Conservation (phyloP, 2,113 vertebrate species). For the Chaenogobius annularis region DNA sequence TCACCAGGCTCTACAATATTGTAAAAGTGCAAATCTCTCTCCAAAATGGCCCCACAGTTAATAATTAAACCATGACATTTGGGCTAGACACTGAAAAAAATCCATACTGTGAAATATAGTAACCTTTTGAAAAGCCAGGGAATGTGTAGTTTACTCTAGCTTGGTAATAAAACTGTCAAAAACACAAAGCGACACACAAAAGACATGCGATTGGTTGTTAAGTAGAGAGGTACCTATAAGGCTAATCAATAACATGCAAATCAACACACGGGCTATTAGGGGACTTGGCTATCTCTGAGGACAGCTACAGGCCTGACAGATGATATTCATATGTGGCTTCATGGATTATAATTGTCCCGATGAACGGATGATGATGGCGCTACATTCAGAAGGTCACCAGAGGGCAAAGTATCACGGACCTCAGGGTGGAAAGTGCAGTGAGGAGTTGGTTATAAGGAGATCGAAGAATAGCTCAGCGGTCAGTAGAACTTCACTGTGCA, state of each 20-base stretch:
- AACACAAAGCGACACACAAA: conserved; percentile 44
- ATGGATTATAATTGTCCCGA: conserved; percentile 64
- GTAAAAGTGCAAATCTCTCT: conserved; percentile 74
- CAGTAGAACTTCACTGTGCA: conserved; percentile 54
- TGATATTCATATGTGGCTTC: conserved; percentile 66
- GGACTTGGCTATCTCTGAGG: conserved; percentile 21
- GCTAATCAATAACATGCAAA: conserved; percentile 65
- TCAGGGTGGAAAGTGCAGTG: conserved; percentile 38
- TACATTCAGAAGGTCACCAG: conserved; percentile 44
- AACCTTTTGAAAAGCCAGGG: conserved; percentile 71
- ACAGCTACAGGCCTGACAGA: conserved; percentile 35
- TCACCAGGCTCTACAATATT: conserved; percentile 66
- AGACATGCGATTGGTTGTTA: conserved; percentile 55
- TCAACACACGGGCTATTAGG: conserved; percentile 56
- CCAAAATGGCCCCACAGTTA: conserved; percentile 69
- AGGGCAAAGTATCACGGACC: conserved; percentile 26
- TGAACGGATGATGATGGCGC: conserved; percentile 65
- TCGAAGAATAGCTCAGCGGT: conserved; percentile 56
- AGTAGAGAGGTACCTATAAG: conserved; percentile 37
- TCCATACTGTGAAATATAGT: conserved; percentile 77
- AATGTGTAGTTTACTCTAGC: conserved; percentile 59
- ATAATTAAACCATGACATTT: conserved; percentile 82
- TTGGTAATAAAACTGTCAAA: conserved; percentile 73
- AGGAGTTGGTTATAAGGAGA: conserved; percentile 25
- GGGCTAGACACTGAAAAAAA: conserved; percentile 69